These are phyloP conservation scores for Urocynchramus pylzowi DNA, from an alignment of 2,113 vertebrate genomes.

Conservation along the genomic window DNA sequence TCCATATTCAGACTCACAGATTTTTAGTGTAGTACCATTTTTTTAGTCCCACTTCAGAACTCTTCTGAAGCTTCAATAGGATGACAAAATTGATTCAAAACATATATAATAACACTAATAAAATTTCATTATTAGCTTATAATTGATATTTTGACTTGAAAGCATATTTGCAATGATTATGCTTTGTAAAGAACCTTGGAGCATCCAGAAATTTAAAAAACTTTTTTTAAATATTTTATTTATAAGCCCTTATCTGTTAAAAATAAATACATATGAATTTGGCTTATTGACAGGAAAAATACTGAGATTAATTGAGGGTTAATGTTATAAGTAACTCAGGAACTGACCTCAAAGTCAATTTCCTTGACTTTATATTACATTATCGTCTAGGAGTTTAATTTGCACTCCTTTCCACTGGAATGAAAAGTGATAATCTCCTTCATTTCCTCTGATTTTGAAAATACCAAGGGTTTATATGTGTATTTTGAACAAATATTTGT, in stretches of 20 bases:
- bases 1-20: background rate
- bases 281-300: background rate
- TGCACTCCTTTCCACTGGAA: background rate
- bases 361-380: background rate
- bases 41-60: background rate
- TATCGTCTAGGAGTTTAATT: background rate
- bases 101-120: background rate
- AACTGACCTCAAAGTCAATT: background rate
- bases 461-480: fast-evolving
- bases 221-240: background rate
- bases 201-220: background rate
- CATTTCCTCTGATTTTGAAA: background rate
- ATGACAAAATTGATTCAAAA: background rate
- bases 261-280: background rate
- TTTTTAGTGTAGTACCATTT: background rate
- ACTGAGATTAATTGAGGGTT: background rate
- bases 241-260: background rate
- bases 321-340: background rate
- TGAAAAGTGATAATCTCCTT: background rate
- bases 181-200: background rate
- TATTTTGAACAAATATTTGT: background rate
- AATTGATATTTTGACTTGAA: background rate
- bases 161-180: background rate
- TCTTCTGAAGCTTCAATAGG: background rate
- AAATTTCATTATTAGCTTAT: background rate